These are phyloP conservation scores for Cantharis nigra DNA, from an alignment of 2,888 invertebrate genomes.

Conservation along the genomic window DNA sequence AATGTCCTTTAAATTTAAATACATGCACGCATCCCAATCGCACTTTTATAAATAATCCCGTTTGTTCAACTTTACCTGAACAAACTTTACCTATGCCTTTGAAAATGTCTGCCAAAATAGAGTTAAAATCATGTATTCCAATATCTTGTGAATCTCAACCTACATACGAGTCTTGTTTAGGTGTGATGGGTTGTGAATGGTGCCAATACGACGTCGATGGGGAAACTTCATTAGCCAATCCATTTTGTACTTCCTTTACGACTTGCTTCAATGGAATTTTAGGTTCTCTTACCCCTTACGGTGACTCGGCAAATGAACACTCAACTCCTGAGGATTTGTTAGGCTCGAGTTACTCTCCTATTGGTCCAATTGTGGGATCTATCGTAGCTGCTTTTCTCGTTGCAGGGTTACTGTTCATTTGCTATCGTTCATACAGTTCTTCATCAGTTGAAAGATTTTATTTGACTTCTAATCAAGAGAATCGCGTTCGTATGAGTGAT, in stretches of 20 bases:
- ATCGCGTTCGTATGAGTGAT: slow-evolving; percentile 72
- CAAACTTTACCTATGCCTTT: slow-evolving; percentile 33
- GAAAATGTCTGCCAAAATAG: slow-evolving; percentile 23
- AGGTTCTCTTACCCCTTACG: slow-evolving; percentile 81
- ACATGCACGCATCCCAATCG: slow-evolving; percentile 46
- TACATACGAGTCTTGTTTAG: slow-evolving; percentile 68
- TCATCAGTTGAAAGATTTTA: slow-evolving; percentile 57
- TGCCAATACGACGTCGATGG: slow-evolving; percentile 82
- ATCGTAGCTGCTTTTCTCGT: slow-evolving; percentile 81
- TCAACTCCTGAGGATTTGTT: slow-evolving; percentile 49
- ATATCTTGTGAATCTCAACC: slow-evolving; percentile 70
- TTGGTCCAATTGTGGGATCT: slow-evolving; percentile 86
- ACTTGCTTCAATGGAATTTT: slow-evolving; percentile 86
- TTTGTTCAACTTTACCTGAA: slow-evolving; percentile 46
- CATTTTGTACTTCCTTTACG: slow-evolving; percentile 81
- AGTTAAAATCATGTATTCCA: slow-evolving; percentile 66
- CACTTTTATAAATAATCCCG: slow-evolving; percentile 44
- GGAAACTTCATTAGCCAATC: slow-evolving; percentile 65
- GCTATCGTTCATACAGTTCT: slow-evolving; percentile 73
- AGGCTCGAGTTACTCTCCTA: slow-evolving; percentile 68
- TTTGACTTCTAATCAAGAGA: slow-evolving; percentile 59
- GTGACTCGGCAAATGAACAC: slow-evolving; percentile 66
- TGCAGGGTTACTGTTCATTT: slow-evolving; percentile 82
- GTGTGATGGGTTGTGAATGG: slow-evolving; percentile 88
- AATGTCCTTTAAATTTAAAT: slow-evolving; percentile 66